A percentile compares a stretch with the other conserved stretches of the same genome.
These are phyloP conservation scores for Chiloscyllium punctatum DNA, from an alignment of 2,797 vertebrate genomes.

Conservation along the genomic window DNA sequence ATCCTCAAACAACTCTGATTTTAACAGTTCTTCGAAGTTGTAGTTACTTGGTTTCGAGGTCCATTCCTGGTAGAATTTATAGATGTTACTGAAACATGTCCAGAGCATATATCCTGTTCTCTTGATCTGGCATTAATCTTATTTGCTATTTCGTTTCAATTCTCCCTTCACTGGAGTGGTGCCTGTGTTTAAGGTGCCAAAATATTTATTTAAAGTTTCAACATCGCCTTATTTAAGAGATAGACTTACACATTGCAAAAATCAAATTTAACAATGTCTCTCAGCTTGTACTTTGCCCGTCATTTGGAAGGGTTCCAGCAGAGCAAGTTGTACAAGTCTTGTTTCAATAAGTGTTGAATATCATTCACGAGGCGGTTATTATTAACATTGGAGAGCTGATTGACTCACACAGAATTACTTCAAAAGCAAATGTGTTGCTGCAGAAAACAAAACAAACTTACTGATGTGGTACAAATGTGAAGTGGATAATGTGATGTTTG, in stretches of 20 bases:
- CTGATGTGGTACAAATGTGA: background rate
- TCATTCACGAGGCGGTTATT: background rate
- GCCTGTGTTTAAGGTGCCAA: background rate
- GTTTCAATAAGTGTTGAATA: background rate
- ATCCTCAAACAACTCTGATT: background rate
- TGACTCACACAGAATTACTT: background rate
- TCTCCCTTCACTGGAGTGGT: background rate
- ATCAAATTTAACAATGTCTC: background rate
- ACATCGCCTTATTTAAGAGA: background rate
- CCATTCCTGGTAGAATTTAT: background rate
- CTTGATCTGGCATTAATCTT: background rate
- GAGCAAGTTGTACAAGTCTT: background rate
- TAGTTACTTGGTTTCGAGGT: background rate
- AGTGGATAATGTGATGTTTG: background rate
- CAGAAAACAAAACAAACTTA: slow-evolving; percentile 28
- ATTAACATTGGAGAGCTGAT: background rate
- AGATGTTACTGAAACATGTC: background rate
- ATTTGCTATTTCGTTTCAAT: background rate
- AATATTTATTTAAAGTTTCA: slow-evolving; percentile 11
- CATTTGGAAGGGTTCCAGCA: background rate
- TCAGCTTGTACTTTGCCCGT: background rate
- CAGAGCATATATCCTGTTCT: background rate
- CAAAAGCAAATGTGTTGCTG: background rate
- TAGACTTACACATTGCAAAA: slow-evolving; percentile 7
- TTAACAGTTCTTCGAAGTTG: background rate